Percentiles rank a stretch among this genome's conserved stretches.
Conservation (phyloP, 2,113 vertebrate species). For the Zapus hudsonius region DNA sequence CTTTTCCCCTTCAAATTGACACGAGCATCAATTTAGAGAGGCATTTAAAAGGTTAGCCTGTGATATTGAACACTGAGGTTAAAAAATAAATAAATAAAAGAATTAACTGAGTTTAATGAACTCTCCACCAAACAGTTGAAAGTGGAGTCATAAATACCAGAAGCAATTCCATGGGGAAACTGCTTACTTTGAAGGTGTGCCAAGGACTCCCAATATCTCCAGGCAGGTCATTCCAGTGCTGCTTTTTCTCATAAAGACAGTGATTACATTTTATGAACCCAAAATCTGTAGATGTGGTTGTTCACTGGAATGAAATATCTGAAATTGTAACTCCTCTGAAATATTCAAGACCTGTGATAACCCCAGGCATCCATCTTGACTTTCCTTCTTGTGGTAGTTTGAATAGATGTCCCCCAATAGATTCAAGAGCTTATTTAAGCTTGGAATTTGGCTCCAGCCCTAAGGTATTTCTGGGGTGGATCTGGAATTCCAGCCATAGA, state of each 20-base stretch:
- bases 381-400: too few relatives aligned
- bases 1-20: not conserved
- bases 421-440: too few relatives aligned
- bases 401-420: too few relatives aligned
- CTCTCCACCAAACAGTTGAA: slow-evolving; percentile 9
- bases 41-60: not conserved
- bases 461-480: too few relatives aligned
- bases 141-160: not conserved
- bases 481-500: too few relatives aligned
- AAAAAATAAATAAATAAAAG: not conserved
- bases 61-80: not conserved
- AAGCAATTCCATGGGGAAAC: slow-evolving; percentile 20
- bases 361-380: not conserved
- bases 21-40: not conserved
- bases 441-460: too few relatives aligned
- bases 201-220: slow-evolving; percentile 15
- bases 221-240: not conserved
- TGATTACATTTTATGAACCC: slow-evolving; percentile 12
- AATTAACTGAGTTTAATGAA: slow-evolving; percentile 52
- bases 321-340: slow-evolving; percentile 20
- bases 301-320: not conserved
- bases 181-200: slow-evolving; percentile 50
- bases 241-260: slow-evolving; percentile 19
- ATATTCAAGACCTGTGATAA: not conserved
- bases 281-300: not conserved